These are phyloP conservation scores for Drosophila algonquin DNA, from an alignment of 2,888 invertebrate genomes.

Conservation along the genomic window DNA sequence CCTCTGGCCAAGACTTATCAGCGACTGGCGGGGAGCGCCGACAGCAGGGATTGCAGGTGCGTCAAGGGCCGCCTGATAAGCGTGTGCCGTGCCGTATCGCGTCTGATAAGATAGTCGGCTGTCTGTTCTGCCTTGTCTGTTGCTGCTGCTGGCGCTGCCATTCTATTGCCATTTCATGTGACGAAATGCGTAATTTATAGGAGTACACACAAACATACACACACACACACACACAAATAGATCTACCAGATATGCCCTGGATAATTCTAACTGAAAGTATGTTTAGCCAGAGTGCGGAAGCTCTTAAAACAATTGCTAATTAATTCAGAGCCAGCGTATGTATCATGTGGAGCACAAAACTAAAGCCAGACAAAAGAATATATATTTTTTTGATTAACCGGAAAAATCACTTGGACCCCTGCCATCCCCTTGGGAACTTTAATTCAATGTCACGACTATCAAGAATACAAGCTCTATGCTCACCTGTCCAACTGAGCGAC, in stretches of 20 bases:
- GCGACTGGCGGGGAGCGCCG: slow-evolving; percentile 13
- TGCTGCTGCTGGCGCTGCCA: too few relatives aligned
- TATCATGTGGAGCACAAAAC: slow-evolving; percentile 35
- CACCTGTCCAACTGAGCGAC: slow-evolving; percentile 37
- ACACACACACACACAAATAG: background rate
- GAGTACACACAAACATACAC: background rate
- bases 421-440: background rate
- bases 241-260: background rate
- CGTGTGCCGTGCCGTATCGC: slow-evolving; percentile 2
- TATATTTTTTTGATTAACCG: background rate
- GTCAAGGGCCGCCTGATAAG: slow-evolving; percentile 45
- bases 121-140: background rate
- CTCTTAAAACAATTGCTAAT: slow-evolving; percentile 33
- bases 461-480: slow-evolving; percentile 13
- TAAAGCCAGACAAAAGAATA: slow-evolving; percentile 4
- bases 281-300: slow-evolving; percentile 31
- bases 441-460: slow-evolving; percentile 6
- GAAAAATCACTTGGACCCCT: background rate
- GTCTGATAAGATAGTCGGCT: slow-evolving; percentile 44
- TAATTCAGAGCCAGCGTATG: slow-evolving; percentile 25
- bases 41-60: slow-evolving; percentile 33
- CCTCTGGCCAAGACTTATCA: slow-evolving; percentile 43
- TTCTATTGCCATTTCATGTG: slow-evolving; percentile 34
- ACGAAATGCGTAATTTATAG: slow-evolving; percentile 24
- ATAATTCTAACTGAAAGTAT: background rate